Conservation (phyloP, 2,113 vertebrate species). For the Antigone vipio region DNA sequence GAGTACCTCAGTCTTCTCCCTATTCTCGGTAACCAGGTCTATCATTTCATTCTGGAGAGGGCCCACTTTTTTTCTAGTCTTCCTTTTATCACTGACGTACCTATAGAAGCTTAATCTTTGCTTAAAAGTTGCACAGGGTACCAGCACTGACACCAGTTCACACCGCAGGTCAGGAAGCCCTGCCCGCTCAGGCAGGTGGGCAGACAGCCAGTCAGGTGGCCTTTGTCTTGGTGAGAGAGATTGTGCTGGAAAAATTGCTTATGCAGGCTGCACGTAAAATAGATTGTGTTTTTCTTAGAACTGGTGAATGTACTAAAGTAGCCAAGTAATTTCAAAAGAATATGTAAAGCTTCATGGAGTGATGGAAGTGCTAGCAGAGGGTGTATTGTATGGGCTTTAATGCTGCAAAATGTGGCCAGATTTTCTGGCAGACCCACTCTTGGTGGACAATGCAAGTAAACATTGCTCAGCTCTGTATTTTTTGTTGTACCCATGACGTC, state of each 20-base stretch:
- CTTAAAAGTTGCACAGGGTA: not conserved
- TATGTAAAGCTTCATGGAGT: not conserved
- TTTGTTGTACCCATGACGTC: not conserved
- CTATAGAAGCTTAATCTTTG: not conserved
- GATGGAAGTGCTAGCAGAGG: not conserved
- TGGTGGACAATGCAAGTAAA: not conserved
- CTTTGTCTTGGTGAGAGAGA: slow-evolving; percentile 44
- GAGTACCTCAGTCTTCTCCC: no score
- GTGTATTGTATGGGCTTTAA: not conserved
- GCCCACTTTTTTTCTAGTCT: no score
- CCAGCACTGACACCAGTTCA: not conserved
- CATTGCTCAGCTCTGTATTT: fast-evolving
- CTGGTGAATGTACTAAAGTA: not conserved
- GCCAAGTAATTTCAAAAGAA: not conserved
- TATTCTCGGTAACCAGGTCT: no score
- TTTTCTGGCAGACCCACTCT: not conserved
- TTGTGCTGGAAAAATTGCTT: slow-evolving; percentile 37
- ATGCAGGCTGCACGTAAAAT: not conserved
- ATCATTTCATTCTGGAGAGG: no score
- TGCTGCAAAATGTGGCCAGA: not conserved
- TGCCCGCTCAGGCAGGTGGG: not conserved
- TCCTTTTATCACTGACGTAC: no score
- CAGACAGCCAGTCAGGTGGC: slow-evolving; percentile 42
- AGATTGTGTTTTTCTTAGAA: not conserved
- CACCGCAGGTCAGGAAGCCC: slow-evolving; percentile 30